Evolutionary conservation across 2,113 vertebrate species (phyloP).

Genomic region (Alligator sinensis): DNA sequence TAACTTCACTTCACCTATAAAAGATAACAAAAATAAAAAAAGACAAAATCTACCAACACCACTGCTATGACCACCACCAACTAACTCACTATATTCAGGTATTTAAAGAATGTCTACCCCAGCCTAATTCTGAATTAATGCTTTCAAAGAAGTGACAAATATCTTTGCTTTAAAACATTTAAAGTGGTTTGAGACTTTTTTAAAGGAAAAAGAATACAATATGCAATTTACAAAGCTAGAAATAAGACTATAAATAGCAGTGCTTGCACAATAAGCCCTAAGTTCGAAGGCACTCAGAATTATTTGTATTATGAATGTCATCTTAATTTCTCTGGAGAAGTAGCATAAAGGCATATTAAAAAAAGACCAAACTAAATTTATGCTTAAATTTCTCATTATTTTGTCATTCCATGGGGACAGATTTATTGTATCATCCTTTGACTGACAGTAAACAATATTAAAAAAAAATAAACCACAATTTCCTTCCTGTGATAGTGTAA

Average conservation of each 20-base stretch:
- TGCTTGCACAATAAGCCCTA: neutral
- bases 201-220: neutral
- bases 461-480: too few species aligned
- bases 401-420: neutral
- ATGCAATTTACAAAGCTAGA: neutral
- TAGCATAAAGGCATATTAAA: neutral
- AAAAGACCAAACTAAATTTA: neutral
- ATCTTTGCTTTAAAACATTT: neutral
- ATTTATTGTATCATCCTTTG: neutral
- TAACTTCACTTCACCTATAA: too few species aligned
- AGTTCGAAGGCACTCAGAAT: neutral
- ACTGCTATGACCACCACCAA: too few species aligned
- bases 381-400: neutral
- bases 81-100: neutral
- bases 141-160: neutral
- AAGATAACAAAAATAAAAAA: too few species aligned
- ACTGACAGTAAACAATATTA: neutral
- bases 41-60: too few species aligned
- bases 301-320: neutral
- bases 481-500: neutral
- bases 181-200: neutral
- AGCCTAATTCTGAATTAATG: neutral
- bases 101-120: neutral
- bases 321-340: neutral
- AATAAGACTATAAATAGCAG: neutral